Evolutionary conservation across 2,797 vertebrate species (phyloP).

Genomic region (Catharus ustulatus): DNA sequence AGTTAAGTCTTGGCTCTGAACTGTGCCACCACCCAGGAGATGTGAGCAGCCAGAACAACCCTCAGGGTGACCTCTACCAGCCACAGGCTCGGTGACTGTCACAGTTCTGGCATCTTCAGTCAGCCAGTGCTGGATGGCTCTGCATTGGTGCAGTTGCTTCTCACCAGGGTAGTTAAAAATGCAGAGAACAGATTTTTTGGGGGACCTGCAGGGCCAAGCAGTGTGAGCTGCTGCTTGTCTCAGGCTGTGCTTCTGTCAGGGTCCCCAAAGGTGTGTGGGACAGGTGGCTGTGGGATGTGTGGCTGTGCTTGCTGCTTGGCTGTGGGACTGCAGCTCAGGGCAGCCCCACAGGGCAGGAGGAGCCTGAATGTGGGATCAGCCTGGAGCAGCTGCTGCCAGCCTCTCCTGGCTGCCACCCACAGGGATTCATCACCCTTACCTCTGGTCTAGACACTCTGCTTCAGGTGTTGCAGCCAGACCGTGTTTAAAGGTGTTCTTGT

Average conservation of each 20-base stretch:
- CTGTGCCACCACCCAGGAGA: not conserved
- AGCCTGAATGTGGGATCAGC: not conserved
- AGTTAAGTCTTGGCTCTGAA: not conserved
- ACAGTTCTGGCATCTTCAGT: not conserved
- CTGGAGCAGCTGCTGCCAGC: not conserved
- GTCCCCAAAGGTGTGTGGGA: not conserved
- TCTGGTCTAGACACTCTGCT: not conserved
- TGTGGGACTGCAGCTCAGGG: not conserved
- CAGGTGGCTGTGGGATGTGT: not conserved
- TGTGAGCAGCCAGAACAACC: not conserved
- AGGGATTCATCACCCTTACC: fast-evolving
- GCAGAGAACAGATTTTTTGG: fast-evolving
- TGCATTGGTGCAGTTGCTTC: fast-evolving
- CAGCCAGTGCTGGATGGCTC: not conserved
- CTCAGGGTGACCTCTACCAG: not conserved
- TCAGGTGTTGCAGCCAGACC: not conserved
- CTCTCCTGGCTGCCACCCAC: not conserved
- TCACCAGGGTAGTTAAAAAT: not conserved
- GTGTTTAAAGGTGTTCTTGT: not conserved
- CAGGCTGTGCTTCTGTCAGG: fast-evolving
- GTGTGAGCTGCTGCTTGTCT: not conserved
- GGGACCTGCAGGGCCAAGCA: not conserved
- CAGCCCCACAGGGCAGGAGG: not conserved
- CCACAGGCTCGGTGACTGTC: not conserved
- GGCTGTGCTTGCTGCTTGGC: not conserved